Conservation (phyloP, 2,113 vertebrate species). For the Neogale vison region DNA sequence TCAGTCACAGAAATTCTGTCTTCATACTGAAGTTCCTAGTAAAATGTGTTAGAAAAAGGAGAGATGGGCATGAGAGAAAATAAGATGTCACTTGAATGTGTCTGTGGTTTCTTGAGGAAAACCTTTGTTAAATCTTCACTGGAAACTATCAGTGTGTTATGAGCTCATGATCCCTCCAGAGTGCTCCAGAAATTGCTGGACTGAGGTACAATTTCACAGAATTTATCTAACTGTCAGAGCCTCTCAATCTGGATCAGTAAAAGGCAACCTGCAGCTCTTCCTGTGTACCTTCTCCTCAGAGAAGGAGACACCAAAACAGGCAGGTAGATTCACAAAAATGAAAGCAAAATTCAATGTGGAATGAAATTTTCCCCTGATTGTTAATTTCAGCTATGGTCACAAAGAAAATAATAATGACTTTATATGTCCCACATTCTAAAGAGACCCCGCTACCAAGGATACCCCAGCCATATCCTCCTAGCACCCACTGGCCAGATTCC, state of each 20-base stretch:
- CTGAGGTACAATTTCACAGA: neutral
- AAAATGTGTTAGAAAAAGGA: constrained; percentile 37
- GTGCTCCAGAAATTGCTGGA: neutral
- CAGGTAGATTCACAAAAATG: neutral
- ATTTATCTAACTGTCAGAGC: neutral
- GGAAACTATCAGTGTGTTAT: neutral
- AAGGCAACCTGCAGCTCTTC: neutral
- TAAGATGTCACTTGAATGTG: constrained; percentile 42
- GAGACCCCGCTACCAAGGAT: neutral
- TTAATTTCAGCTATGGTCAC: neutral
- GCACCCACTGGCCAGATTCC: neutral
- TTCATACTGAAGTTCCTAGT: constrained; percentile 42
- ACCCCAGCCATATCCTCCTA: neutral
- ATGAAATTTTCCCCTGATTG: neutral
- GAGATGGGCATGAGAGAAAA: constrained; percentile 11
- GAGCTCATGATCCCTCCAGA: neutral
- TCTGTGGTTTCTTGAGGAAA: constrained; percentile 49
- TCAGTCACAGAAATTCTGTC: constrained; percentile 40
- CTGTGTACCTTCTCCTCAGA: neutral
- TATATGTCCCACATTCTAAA: neutral
- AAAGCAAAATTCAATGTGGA: neutral
- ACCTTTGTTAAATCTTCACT: constrained; percentile 33
- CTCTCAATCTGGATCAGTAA: neutral
- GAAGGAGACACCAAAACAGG: neutral
- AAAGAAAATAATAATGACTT: neutral